These are phyloP conservation scores for Pampusana beccarii DNA, from an alignment of 2,113 vertebrate genomes.

Conservation along the genomic window DNA sequence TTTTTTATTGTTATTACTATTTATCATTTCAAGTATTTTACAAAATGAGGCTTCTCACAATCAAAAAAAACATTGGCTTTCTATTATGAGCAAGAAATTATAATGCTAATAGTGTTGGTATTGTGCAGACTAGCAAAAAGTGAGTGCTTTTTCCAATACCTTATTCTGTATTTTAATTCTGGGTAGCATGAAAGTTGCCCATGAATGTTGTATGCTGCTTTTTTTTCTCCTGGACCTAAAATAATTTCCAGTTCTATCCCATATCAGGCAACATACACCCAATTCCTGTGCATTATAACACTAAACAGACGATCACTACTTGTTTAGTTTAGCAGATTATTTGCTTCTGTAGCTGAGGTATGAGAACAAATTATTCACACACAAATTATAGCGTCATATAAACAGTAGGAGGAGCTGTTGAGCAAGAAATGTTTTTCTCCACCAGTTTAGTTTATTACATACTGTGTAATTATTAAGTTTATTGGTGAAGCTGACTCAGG, in stretches of 20 bases:
- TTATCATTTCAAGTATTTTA: not conserved
- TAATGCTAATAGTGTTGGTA: not conserved
- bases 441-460: accelerated
- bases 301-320: accelerated
- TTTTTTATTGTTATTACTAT: not conserved
- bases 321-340: not conserved
- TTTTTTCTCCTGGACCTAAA: not conserved
- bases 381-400: accelerated
- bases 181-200: not conserved
- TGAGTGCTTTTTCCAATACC: not conserved
- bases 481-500: not conserved
- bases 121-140: not conserved
- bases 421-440: slow-evolving; percentile 6
- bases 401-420: slow-evolving; percentile 58
- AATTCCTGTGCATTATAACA: accelerated
- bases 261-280: not conserved
- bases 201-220: not conserved
- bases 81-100: not conserved
- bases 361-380: accelerated
- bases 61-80: not conserved
- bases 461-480: accelerated
- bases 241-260: not conserved
- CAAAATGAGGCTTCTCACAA: not conserved
- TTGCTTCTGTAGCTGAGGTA: not conserved
- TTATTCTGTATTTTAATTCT: not conserved